Percentiles rank a stretch among this genome's conserved stretches.
These are phyloP conservation scores for Falco novaeseelandiae DNA, from an alignment of 2,797 vertebrate species.

Conservation along the genomic window DNA sequence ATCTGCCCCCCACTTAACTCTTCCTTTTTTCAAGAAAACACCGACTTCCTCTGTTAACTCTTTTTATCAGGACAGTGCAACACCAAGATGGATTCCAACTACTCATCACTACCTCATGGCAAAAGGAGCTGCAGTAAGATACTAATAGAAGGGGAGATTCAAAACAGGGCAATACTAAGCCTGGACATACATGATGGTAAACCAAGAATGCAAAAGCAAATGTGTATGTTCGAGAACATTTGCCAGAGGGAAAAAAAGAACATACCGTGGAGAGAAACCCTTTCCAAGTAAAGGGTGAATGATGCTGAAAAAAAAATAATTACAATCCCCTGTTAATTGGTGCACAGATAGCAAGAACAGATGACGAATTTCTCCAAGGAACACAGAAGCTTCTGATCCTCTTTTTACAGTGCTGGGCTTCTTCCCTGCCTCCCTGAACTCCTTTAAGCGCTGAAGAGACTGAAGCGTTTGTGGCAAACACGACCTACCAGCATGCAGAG, in stretches of 20 bases:
- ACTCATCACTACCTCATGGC: neutral
- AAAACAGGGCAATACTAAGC: neutral
- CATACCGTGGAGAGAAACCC: neutral
- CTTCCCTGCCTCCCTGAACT: neutral
- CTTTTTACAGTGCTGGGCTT: neutral
- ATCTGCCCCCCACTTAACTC: neutral
- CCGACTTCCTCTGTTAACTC: neutral
- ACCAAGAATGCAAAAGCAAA: neutral
- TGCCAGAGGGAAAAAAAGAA: neutral
- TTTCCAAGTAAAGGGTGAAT: neutral
- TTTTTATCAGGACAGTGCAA: neutral
- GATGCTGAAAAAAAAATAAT: neutral
- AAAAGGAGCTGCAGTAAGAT: neutral
- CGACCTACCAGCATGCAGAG: accelerated
- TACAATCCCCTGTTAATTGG: neutral
- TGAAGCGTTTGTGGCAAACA: neutral
- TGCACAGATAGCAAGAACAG: neutral
- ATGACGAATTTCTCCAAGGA: neutral
- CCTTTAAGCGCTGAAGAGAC: neutral
- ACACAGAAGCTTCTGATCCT: neutral
- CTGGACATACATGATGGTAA: neutral
- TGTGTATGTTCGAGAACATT: neutral
- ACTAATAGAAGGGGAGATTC: neutral
- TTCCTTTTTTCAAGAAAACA: neutral
- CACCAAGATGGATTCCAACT: neutral